phyloP scores from a whole-genome alignment of 1,140 invertebrate genomes.

The Microplitis demolitor region DNA sequence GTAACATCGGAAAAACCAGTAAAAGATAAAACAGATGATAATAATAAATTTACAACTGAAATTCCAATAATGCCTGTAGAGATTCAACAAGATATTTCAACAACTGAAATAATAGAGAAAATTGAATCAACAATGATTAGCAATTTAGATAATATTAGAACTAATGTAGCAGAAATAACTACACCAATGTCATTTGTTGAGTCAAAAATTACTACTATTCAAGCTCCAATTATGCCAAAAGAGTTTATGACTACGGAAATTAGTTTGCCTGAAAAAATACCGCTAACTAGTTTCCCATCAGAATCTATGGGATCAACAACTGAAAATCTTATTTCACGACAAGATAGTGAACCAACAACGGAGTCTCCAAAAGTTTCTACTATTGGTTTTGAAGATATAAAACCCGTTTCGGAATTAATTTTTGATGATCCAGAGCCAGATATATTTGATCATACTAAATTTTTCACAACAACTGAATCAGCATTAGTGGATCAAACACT shows the following conservation, averaged over 20 bases:
- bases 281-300: constrained; percentile 3
- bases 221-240: constrained; percentile 54
- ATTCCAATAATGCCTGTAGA: constrained; percentile 54
- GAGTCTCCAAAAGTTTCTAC: constrained; percentile 35
- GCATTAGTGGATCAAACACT: constrained; percentile 6
- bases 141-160: constrained; percentile 5
- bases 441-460: constrained; percentile 42
- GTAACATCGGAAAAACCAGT: constrained; percentile 10
- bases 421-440: constrained; percentile 44
- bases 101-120: constrained; percentile 38
- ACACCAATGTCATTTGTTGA: constrained; percentile 41
- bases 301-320: neutral
- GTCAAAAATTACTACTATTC: constrained; percentile 49
- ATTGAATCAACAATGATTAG: constrained; percentile 24
- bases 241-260: constrained; percentile 50
- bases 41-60: constrained; percentile 50
- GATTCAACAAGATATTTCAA: constrained; percentile 52
- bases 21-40: constrained; percentile 40
- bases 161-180: constrained; percentile 30
- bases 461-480: constrained; percentile 38
- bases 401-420: constrained; percentile 53
- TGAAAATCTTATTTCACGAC: neutral
- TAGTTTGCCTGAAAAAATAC: constrained; percentile 17
- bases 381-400: constrained; percentile 42
- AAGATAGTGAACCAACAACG: neutral